A percentile compares a stretch with the other conserved stretches of the same genome.
These are phyloP conservation scores for Augiades crinisus DNA, from an alignment of 2,888 invertebrate genomes.

Conservation along the genomic window DNA sequence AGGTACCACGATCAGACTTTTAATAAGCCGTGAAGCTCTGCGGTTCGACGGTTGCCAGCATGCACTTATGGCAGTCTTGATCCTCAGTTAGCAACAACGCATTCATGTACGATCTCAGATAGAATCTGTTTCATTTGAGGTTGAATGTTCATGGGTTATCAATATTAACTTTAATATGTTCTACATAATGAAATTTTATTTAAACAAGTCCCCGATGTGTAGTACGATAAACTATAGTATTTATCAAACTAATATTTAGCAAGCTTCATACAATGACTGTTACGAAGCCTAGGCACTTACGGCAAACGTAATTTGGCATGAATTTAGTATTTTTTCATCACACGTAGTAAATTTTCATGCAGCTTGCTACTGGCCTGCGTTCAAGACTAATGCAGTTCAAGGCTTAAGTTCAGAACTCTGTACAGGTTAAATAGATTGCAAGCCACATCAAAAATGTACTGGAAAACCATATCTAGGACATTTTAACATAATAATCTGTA, in stretches of 20 bases:
- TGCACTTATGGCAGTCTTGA: no score
- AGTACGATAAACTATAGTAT: neutral
- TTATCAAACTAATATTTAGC: neutral
- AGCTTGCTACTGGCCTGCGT: neutral
- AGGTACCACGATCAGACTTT: no score
- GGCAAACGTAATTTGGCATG: constrained; percentile 64
- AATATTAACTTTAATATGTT: no score
- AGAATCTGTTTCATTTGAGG: no score
- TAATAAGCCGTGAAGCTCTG: no score
- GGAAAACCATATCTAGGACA: constrained; percentile 1
- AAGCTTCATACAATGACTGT: neutral
- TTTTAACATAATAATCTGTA: constrained; percentile 24
- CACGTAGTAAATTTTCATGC: neutral
- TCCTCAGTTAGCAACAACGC: no score
- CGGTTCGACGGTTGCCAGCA: no score
- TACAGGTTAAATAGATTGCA: constrained; percentile 1
- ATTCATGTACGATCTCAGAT: no score
- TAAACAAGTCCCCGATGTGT: no score
- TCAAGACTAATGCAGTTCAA: neutral
- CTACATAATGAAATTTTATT: no score
- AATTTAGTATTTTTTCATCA: constrained; percentile 23
- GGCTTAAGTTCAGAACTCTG: neutral
- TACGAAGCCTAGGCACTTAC: constrained; percentile 64
- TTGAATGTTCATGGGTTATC: no score
- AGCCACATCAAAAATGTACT: neutral